Base-by-base conservation (phyloP, 1,140 invertebrate species). In the Diachasmimorpha longicaudata region DNA sequence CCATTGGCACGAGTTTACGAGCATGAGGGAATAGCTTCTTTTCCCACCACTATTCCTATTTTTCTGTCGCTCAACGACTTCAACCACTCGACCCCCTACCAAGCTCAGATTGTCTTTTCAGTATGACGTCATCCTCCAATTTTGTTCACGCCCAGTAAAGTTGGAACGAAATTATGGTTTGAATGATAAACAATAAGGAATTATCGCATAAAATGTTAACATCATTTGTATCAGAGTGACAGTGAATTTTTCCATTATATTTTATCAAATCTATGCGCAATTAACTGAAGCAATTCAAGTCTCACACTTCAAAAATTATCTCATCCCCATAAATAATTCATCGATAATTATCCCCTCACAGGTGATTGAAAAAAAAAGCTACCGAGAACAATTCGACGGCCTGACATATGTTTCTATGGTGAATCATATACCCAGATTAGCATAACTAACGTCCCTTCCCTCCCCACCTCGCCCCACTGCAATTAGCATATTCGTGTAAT, bases 371-470 rank as follows among this genome's bases (percentile, higher is more conserved):
- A 80, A 81, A 80, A 81, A 84, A 85, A 84, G 82, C 78, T 76
- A 52, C 70, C 76, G 74, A 75, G 77, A 67, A 69, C 16, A 46
- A 21, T 66, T 52, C n/a, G 21, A 36, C 21, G 23, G 31, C 31
- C 21, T 78, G 77, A 79, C 86, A 88, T 88, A 87, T 88, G 86
- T 85, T 86, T 83, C 80, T 58, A 19, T 67, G 82, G 82, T 87
- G 86, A 88, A 88, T 88, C 86, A 88, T 86, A 80, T 81, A 78
- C 48, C 16, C 77, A 77, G 84, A 86, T 85, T 87, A 86, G 79
- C 85, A 86, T 86, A 87, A 83, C 82, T 85, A 85, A 85, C 83
- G 79, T 79, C 80, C 31, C 78, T n/a, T n/a, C n/a, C n/a, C n/a
- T n/a, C n/a, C n/a, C n/a, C n/a, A n/a, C n/a, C n/a, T n/a, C n/a